Evolutionary conservation across 2,888 invertebrate genomes (phyloP).

Genomic region (Sabatieria punctata): DNA sequence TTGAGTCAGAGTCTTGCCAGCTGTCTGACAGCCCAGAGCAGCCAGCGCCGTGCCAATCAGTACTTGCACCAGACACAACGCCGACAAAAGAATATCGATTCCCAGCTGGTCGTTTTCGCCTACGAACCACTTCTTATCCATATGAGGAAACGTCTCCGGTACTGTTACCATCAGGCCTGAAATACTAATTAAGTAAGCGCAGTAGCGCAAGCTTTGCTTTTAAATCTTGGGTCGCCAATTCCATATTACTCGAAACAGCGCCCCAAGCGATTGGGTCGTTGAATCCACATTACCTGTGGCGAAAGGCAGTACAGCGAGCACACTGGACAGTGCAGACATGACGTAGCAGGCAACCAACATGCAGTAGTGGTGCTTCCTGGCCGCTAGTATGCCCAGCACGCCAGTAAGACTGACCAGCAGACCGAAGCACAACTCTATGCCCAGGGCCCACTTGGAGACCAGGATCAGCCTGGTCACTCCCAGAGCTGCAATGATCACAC

Average conservation of each 20-base stretch:
- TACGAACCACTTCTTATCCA: not conserved
- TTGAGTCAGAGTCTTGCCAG: not conserved
- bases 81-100: constrained; percentile 4
- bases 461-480: constrained; percentile 11
- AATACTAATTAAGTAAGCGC: too few relatives aligned
- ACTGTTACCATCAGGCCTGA: constrained; percentile 7
- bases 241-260: not conserved
- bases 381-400: constrained; percentile 2
- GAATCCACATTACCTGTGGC: constrained; percentile 1
- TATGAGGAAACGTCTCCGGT: not conserved
- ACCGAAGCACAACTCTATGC: constrained; percentile 11
- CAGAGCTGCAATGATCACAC: constrained; percentile 9
- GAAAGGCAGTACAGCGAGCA: constrained; percentile 6
- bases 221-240: too few relatives aligned
- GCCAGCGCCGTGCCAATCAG: not conserved
- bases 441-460: constrained; percentile 12
- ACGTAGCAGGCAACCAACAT: constrained; percentile 1
- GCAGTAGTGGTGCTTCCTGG: constrained; percentile 1
- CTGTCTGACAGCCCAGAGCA: not conserved
- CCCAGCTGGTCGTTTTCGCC: not conserved
- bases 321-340: constrained; percentile 1
- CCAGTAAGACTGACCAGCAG: constrained; percentile 10
- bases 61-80: constrained; percentile 3
- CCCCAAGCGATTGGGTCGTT: not conserved
- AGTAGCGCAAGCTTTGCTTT: too few relatives aligned